Conservation (phyloP, 2,797 vertebrate species). For the Notolepis coatsorum region DNA sequence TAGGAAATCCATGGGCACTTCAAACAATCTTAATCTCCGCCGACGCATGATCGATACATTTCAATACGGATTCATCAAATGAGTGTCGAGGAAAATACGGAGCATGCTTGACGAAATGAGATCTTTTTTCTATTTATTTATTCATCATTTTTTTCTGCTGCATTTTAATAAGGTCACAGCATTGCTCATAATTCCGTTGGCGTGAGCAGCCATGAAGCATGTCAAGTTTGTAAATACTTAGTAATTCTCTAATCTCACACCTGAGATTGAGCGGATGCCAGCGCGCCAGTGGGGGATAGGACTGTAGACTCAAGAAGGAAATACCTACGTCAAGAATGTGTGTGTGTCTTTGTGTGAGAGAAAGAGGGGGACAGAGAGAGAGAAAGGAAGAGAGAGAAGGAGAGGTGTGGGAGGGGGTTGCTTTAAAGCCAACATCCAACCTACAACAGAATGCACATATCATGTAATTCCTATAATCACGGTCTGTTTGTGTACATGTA, state of each 20-base stretch:
- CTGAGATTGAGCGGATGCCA: conserved; percentile 61
- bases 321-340: no score
- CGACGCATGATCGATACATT: conserved; percentile 66
- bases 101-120: conserved; percentile 51
- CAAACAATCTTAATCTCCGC: conserved; percentile 78
- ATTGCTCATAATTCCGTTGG: conserved; percentile 54
- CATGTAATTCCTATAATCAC: no score
- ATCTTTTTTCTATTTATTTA: conserved; percentile 1
- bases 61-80: conserved; percentile 74
- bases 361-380: conserved; percentile 59
- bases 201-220: conserved; percentile 22
- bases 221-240: conserved; percentile 68
- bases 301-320: neutral
- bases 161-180: conserved; percentile 59
- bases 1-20: conserved; percentile 77
- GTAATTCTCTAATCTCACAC: conserved; percentile 66
- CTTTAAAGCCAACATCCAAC: conserved; percentile 56
- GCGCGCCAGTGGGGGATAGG: neutral
- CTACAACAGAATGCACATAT: conserved; percentile 37
- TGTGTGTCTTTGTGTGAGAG: no score
- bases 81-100: conserved; percentile 44
- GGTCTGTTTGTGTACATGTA: no score
- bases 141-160: conserved; percentile 25
- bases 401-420: conserved; percentile 3
- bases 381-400: neutral